Percentiles rank a stretch among this genome's conserved stretches.
Conservation (phyloP, 2,113 vertebrate genomes). For the Xiphias gladius region DNA sequence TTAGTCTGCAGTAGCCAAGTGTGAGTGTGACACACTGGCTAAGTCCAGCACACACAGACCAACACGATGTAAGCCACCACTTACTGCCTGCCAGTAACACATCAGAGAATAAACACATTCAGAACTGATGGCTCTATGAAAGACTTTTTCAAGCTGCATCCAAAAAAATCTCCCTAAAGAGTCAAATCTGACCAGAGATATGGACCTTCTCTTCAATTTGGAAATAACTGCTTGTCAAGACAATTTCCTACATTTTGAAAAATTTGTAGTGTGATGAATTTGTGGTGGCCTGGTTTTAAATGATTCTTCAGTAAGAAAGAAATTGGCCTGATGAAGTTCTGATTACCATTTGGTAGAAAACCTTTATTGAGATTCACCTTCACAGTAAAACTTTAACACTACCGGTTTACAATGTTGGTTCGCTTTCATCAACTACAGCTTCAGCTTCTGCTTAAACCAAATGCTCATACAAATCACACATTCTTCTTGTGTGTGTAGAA, state of each 20-base stretch:
- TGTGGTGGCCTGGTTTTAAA: not conserved
- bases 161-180: not conserved
- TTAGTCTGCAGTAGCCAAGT: slow-evolving; percentile 68
- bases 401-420: not conserved
- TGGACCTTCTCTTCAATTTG: not conserved
- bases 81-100: slow-evolving; percentile 18
- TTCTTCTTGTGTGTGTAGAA: not conserved
- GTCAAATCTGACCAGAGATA: not conserved
- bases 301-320: not conserved
- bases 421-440: not conserved
- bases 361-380: slow-evolving; percentile 24
- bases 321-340: not conserved
- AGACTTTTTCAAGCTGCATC: not conserved
- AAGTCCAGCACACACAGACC: slow-evolving; percentile 10
- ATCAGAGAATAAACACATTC: slow-evolving; percentile 6
- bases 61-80: not conserved
- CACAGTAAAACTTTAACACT: slow-evolving; percentile 4
- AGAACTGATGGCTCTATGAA: slow-evolving; percentile 6
- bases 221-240: not conserved
- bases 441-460: not conserved
- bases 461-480: not conserved
- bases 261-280: not conserved
- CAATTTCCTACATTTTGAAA: not conserved
- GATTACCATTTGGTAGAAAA: not conserved
- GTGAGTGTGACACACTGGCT: slow-evolving; percentile 6